phyloP scores from a whole-genome alignment of 2,888 invertebrate species.

The Caenorhabditis uteleia region DNA sequence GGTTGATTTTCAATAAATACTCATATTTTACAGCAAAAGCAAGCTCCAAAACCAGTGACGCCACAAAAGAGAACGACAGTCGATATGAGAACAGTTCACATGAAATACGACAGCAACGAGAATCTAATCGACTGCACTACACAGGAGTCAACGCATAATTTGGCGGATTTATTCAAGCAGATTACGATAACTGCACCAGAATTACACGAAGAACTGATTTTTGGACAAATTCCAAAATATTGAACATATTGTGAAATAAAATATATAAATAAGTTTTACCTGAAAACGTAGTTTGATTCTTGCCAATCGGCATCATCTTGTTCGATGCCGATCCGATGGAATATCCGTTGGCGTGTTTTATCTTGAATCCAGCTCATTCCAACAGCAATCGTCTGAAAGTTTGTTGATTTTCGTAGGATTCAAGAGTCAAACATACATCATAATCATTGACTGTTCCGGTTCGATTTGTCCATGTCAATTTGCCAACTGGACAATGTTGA shows the following conservation, averaged over 20 bases:
- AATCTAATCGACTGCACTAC: no score
- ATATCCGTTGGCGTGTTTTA: slow-evolving; percentile 15
- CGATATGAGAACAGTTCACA: no score
- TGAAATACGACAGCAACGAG: no score
- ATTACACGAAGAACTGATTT: no score
- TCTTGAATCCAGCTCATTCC: slow-evolving; percentile 37
- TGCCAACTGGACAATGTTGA: slow-evolving; percentile 33
- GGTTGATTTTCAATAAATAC: no score
- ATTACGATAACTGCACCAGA: background rate
- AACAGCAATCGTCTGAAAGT: slow-evolving; percentile 15
- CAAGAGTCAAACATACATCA: slow-evolving; percentile 8
- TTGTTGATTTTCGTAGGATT: background rate
- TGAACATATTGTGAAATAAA: background rate
- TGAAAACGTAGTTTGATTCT: slow-evolving; percentile 27
- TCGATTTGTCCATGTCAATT: slow-evolving; percentile 32
- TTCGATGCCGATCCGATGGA: slow-evolving; percentile 36
- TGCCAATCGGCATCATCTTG: slow-evolving; percentile 28
- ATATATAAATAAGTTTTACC: background rate
- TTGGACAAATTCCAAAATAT: no score
- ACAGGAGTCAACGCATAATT: no score
- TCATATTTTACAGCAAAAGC: no score
- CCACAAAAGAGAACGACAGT: no score
- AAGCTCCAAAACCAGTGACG: no score
- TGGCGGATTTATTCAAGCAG: no score
- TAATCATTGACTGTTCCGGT: slow-evolving; percentile 33